A percentile compares a stretch with the other conserved stretches of the same genome.
Evolutionary conservation across 2,888 invertebrate genomes (phyloP).

Genomic region (Caenorhabditis plicata): DNA sequence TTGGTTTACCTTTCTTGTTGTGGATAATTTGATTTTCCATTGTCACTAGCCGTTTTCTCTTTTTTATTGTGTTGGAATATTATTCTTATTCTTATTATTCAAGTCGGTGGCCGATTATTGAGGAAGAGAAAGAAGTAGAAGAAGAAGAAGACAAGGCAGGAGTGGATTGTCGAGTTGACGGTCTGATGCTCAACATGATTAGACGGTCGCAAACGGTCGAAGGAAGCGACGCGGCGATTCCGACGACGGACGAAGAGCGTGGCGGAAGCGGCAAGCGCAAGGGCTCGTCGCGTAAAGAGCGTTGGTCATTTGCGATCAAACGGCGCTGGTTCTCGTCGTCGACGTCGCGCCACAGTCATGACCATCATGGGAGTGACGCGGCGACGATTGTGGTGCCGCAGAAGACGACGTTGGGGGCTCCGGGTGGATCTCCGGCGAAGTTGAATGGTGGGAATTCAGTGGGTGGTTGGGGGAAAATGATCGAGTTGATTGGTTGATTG

Average conservation of each 20-base stretch:
- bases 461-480: background rate
- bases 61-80: too few species aligned
- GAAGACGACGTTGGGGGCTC: conserved; percentile 31
- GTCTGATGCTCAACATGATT: too few species aligned
- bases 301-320: conserved; percentile 57
- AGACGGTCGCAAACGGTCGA: conserved; percentile 44
- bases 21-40: too few species aligned
- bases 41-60: too few species aligned
- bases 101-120: too few species aligned
- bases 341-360: conserved; percentile 33
- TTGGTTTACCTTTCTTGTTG: too few species aligned
- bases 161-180: too few species aligned
- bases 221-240: conserved; percentile 18
- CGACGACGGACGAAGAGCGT: too few species aligned
- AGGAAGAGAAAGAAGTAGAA: too few species aligned
- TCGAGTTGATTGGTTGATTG: background rate
- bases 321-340: conserved; percentile 53
- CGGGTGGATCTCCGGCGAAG: too few species aligned
- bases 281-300: conserved; percentile 43
- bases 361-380: conserved; percentile 19
- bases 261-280: conserved; percentile 6
- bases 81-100: too few species aligned
- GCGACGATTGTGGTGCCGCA: conserved; percentile 28
- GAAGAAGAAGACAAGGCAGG: too few species aligned
- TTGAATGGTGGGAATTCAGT: background rate